These are phyloP conservation scores for Mycalesis mineus DNA, from an alignment of 2,888 invertebrate species.

Conservation along the genomic window DNA sequence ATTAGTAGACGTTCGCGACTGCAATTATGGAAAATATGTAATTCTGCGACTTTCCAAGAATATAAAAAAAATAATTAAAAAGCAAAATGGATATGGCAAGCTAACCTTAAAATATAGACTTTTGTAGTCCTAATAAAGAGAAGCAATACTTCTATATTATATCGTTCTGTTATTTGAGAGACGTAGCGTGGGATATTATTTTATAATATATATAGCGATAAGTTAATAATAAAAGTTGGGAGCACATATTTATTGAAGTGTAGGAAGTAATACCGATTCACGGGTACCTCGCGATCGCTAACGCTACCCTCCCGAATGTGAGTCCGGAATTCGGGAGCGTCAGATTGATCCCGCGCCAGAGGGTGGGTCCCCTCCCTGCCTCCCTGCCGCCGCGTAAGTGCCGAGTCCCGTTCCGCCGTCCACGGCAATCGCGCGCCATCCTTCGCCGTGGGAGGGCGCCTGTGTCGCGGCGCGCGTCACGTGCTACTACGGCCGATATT, in stretches of 20 bases:
- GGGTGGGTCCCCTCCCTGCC: conserved; percentile 67
- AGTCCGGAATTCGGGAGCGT: conserved; percentile 41
- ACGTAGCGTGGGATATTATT: too few relatives aligned
- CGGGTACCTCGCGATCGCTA: conserved; percentile 11
- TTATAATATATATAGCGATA: too few relatives aligned
- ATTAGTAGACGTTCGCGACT: too few relatives aligned
- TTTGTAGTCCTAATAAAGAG: too few relatives aligned
- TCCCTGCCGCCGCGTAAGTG: conserved; percentile 40
- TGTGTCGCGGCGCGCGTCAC: conserved; percentile 43
- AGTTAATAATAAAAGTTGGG: conserved; percentile 19
- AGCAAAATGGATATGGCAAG: too few relatives aligned
- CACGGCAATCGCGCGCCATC: conserved; percentile 72
- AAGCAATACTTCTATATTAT: too few relatives aligned
- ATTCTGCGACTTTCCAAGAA: too few relatives aligned
- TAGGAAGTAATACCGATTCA: conserved; percentile 22
- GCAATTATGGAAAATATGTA: too few relatives aligned
- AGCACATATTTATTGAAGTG: conserved; percentile 15
- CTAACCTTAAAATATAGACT: too few relatives aligned
- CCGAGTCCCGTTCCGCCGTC: conserved; percentile 42
- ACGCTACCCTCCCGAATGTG: conserved; percentile 42
- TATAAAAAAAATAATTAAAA: too few relatives aligned
- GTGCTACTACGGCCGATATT: conserved; percentile 46
- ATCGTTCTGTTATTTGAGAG: too few relatives aligned
- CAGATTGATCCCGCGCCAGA: conserved; percentile 55
- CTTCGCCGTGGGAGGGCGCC: conserved; percentile 72